Evolutionary conservation across 2,888 invertebrate species (phyloP), one percentile per base, ranked within the genome.

Genomic region (Protodeltote pygarga): DNA sequence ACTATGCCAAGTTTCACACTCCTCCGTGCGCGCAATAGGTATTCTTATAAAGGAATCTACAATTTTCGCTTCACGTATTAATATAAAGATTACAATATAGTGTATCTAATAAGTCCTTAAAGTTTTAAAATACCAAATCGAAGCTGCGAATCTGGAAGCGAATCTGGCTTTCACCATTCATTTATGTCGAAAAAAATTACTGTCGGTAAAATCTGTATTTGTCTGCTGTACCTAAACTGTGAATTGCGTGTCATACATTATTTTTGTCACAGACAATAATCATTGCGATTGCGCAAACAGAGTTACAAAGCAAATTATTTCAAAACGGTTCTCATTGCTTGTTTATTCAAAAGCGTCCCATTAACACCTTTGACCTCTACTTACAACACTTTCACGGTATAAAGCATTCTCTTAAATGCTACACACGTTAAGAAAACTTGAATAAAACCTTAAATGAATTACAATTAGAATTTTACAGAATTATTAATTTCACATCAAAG

Each of bases 351-450:
- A 41, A 21, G 13, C 37, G 19, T 48, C 38, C 17, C 16, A 35
- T 24, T 17, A 24, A 3, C 31, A 60, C 49, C 48, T 60, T 41
- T 59, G 48, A 34, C 44, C 60, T 9, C 25, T 21, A 1, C 25
- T 46, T 52, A 44, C 41, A 28, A 35, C 31, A 54, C 54, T 60
- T 60, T 44, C 50, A 50, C 40, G 24, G 38, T 34, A 28, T 23
- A 14, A 47, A 38, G 33, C 19, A 45, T 40, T 32, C 27, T 11
- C 16, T 19, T 3, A 31, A 42, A 38, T 32, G 41, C 23, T 5
- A 20, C 0, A 3, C 28, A 48, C 33, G 47, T 38, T 28, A 16
- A 29, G 17, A 28, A 45, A 38, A 41, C 33, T 21, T 37, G 21
- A 35, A 53, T 46, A 32, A 38, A 52, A 45, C 28, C 9, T 2